Base-by-base conservation (phyloP, 2,113 vertebrate species). In the Dermatemys mawii region DNA sequence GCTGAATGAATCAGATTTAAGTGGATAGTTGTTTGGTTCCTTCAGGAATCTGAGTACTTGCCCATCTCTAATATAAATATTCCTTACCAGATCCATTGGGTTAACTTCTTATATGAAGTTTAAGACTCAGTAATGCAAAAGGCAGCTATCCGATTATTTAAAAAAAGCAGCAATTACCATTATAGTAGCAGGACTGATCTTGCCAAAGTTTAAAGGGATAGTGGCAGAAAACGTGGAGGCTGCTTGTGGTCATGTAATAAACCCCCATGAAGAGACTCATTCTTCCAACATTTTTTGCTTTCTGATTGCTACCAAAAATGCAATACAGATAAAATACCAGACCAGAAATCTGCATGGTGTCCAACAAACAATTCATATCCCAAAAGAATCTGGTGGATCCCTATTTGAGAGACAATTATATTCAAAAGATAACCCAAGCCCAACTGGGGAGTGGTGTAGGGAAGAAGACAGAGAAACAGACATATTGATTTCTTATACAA, bases 401-500 rank as follows among this genome's bases (percentile, higher is more conserved):
- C 73, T 75, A 7, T 27, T 75, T 75, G 11, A 22, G 41, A 75
- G 38, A 46, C 73, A 44, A 16, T 27, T 24, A 76, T 0, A 35
- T 4, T 2, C 0, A 1, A 4, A 11, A 0, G 3, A 0, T n/a
- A 11, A 17, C 24, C 8, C 32, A 16, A 10, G 38, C 41, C 13
- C 32, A 1, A 21, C 2, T 4, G 10, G 1, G 11, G 0, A 0
- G 2, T 27, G 38, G 21, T 8, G 21, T 19, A 22, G 51, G 21
- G 21, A 10, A 22, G 10, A n/a, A 24, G 38, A 46, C 14, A 46
- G 17, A n/a, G n/a, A 38, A 75, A 75, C 22, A 7, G 38, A 1
- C 19, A 4, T 0, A 5, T 9, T 0, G 16, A 22, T 0, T 4
- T 0, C 0, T 0, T 0, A 5, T 0, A 16, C 13, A 55, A 38